These are phyloP conservation scores for Euglossa dilemma DNA, from an alignment of 1,140 invertebrate species.

Conservation along the genomic window DNA sequence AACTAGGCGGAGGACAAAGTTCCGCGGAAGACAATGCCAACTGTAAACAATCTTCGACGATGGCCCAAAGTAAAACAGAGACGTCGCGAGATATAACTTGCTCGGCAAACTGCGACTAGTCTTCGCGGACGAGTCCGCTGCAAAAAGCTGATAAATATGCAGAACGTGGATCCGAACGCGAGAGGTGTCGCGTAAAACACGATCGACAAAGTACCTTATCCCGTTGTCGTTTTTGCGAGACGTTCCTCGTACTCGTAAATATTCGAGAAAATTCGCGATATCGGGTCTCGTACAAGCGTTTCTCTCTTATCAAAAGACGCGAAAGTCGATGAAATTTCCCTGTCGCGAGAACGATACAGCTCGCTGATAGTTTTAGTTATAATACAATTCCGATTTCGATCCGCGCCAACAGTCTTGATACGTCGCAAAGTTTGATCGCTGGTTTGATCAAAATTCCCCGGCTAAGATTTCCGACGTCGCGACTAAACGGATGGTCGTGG, in stretches of 20 bases:
- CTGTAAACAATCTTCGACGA: conserved; percentile 13
- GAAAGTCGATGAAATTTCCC: background rate
- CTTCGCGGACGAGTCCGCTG: background rate
- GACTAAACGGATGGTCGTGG: too few relatives aligned
- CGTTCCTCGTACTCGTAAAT: background rate
- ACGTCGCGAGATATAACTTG: background rate
- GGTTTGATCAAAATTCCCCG: too few relatives aligned
- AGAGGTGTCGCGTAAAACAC: background rate
- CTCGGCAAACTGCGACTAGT: background rate
- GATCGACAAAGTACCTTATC: background rate
- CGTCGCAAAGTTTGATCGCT: background rate
- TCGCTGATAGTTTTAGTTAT: background rate
- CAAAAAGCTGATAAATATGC: background rate
- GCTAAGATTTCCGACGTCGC: too few relatives aligned
- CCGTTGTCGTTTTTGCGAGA: background rate
- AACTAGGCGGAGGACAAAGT: background rate
- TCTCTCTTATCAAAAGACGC: background rate
- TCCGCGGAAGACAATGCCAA: background rate
- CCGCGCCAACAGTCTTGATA: background rate
- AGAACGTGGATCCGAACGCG: background rate
- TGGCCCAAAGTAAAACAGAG: background rate
- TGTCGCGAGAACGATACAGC: background rate
- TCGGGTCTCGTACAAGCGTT: background rate
- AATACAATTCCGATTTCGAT: background rate
- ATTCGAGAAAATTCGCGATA: background rate